Evolutionary conservation across 2,113 vertebrate genomes (phyloP), one percentile per base, ranked within the genome.

Genomic region (Tinamus guttatus): DNA sequence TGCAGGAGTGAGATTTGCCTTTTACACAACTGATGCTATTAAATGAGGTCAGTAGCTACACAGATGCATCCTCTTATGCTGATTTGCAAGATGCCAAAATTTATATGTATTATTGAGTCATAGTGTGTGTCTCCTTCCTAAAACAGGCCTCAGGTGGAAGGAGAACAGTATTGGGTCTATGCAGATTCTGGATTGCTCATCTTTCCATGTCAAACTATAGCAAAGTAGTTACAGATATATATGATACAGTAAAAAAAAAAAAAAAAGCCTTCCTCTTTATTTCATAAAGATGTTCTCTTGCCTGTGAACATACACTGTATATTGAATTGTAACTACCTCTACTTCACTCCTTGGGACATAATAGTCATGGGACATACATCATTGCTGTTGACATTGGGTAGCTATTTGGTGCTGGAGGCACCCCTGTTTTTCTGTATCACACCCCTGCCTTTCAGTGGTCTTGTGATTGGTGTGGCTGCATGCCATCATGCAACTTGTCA

Each of bases 61-160:
- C 38, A 58, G 64, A 51, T 30, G 2, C 36, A 17, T 22, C 30
- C 74, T 36, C 56, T 91, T 65, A 14, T 63, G 89, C 54, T 71
- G 52, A 74, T n/a, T 22, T 67, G 9, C 59, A 63, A 68, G 41
- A 54, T 58, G 14, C 5, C 21, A 13, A 27, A n/a, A 24, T 73
- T 56, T 73, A 20, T 7, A 2, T 19, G 6, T 19, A 5, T 21
- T 36, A 40, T 4, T 15, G 27, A 73, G 13, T n/a, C 0, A 0
- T 45, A 11, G 3, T 27, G 19, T 76, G 45, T 18, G 60, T 43
- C 12, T 65, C 43, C 41, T 71, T 41, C 34, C n/a, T 30, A 32
- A 85, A 91, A 41, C 6, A 80, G 45, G 19, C 22, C 77, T 60
- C 59, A 63, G 20, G 19, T 56, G 71, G 67, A 67, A 92, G 24